These are phyloP conservation scores for Scleropages formosus DNA, from an alignment of 2,797 vertebrate genomes.

Conservation along the genomic window DNA sequence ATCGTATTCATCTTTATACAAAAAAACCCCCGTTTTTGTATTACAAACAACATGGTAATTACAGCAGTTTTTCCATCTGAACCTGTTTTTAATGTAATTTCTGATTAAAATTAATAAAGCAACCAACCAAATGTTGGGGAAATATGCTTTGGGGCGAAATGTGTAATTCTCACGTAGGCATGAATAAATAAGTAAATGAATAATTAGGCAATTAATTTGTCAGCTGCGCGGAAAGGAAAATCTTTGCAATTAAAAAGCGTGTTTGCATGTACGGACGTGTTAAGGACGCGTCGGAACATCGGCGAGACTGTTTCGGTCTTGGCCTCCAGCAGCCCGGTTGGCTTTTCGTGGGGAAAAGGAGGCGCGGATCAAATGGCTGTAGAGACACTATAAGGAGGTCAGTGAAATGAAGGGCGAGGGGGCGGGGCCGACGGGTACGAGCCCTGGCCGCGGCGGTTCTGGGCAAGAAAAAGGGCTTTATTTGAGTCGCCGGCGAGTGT, in stretches of 20 bases:
- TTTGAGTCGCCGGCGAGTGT: constrained; percentile 26
- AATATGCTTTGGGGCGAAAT: background rate
- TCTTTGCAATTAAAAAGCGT: constrained; percentile 13
- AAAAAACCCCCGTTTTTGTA: too few relatives aligned
- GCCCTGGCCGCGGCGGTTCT: background rate
- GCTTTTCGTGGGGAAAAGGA: background rate
- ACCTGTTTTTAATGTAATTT: constrained; percentile 9
- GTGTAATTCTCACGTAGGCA: background rate
- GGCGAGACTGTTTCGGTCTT: background rate
- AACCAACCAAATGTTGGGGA: background rate
- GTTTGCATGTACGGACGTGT: background rate
- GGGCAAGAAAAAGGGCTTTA: background rate
- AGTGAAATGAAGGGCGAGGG: constrained; percentile 36
- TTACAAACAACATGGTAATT: background rate
- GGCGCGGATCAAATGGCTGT: background rate
- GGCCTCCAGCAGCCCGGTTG: constrained; percentile 29
- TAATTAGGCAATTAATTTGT: constrained; percentile 15
- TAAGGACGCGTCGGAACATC: background rate
- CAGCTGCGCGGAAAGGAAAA: background rate
- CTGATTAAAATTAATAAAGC: constrained; percentile 19
- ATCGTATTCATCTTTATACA: too few relatives aligned
- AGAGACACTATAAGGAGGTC: background rate
- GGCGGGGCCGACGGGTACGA: background rate
- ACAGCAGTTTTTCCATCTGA: background rate
- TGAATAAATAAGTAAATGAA: constrained; percentile 19